phyloP scores from a whole-genome alignment of 2,113 vertebrate genomes.

The Erythrolamprus reginae region DNA sequence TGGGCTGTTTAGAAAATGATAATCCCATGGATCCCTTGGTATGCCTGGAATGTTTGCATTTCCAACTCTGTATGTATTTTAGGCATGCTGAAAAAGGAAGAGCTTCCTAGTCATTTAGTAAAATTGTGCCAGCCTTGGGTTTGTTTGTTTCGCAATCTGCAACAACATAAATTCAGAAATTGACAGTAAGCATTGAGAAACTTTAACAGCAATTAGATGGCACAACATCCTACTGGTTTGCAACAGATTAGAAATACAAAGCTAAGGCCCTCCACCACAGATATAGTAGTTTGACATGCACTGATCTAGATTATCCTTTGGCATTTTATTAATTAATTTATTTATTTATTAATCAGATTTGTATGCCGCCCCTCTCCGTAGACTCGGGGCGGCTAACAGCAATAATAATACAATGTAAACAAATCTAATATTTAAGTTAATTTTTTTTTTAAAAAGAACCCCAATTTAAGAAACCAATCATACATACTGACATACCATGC shows the following conservation, averaged over 20 bases:
- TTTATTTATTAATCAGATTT: too few species aligned
- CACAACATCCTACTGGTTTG: neutral
- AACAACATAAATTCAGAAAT: neutral
- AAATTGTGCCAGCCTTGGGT: conserved; percentile 8
- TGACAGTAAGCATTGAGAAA: neutral
- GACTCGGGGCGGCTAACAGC: too few species aligned
- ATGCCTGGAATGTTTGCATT: conserved; percentile 65
- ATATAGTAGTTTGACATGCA: neutral
- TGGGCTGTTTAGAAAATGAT: conserved; percentile 54
- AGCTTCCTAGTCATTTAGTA: conserved; percentile 50
- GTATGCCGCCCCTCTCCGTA: too few species aligned
- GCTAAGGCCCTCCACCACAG: neutral
- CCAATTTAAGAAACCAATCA: too few species aligned
- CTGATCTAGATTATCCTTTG: neutral
- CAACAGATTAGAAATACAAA: neutral
- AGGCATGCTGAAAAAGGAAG: conserved; percentile 60
- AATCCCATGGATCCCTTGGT: conserved; percentile 51
- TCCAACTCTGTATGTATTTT: conserved; percentile 55
- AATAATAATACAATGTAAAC: too few species aligned
- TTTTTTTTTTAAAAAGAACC: too few species aligned
- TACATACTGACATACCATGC: too few species aligned
- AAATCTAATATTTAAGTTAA: too few species aligned
- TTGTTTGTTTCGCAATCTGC: neutral
- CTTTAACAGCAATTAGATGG: neutral
- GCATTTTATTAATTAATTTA: neutral